Percentiles rank a stretch among this genome's conserved stretches.
Evolutionary conservation across 2,113 vertebrate genomes (phyloP).

Genomic region (Macquaria ambigua): DNA sequence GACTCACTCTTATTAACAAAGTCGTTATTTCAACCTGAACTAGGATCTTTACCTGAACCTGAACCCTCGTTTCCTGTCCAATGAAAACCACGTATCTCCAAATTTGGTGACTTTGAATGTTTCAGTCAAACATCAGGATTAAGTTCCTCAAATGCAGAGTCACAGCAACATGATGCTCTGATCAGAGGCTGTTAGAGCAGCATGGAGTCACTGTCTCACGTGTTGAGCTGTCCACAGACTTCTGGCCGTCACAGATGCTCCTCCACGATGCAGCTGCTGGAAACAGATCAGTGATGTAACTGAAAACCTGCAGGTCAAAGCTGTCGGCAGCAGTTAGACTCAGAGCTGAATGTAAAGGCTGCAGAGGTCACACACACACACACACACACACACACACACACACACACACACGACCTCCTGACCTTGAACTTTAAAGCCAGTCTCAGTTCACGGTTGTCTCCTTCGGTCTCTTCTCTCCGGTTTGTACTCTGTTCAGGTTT

Average conservation of each 20-base stretch:
- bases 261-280: neutral
- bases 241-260: neutral
- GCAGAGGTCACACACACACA: slow-evolving; percentile 6
- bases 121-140: too few species aligned
- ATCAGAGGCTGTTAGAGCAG: too few species aligned
- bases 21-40: too few species aligned
- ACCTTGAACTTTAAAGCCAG: slow-evolving; percentile 51
- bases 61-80: too few species aligned
- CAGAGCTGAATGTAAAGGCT: slow-evolving; percentile 7
- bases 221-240: neutral
- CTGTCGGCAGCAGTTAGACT: slow-evolving; percentile 46
- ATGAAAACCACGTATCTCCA: too few species aligned
- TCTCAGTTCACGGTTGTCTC: slow-evolving; percentile 35
- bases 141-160: too few species aligned
- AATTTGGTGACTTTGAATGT: too few species aligned
- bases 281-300: slow-evolving; percentile 25
- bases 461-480: neutral
- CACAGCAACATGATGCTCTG: too few species aligned
- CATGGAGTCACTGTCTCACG: too few species aligned
- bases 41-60: too few species aligned
- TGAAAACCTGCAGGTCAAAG: slow-evolving; percentile 9
- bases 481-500: neutral
- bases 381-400: slow-evolving; percentile 10
- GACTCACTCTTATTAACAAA: too few species aligned
- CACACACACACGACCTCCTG: slow-evolving; percentile 13